Conservation (phyloP, 2,113 vertebrate species). For the Mormyrus iriodes region DNA sequence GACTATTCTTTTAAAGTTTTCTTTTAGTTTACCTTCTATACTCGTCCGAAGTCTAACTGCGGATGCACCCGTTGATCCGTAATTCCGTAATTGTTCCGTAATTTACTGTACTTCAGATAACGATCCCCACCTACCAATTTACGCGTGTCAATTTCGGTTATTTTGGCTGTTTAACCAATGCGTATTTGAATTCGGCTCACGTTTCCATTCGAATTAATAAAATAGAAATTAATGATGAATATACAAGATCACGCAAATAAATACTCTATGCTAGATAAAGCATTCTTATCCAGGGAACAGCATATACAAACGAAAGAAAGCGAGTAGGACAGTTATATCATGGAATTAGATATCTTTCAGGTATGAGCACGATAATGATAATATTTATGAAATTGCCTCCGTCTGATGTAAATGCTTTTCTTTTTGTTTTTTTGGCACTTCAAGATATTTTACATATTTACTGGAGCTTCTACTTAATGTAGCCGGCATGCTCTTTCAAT, state of each 20-base stretch:
- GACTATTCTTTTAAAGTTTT: neutral
- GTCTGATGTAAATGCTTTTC: neutral
- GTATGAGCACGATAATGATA: neutral
- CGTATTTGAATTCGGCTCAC: neutral
- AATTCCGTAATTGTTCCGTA: neutral
- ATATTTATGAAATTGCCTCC: neutral
- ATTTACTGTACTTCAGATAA: neutral
- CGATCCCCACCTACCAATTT: neutral
- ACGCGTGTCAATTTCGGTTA: neutral
- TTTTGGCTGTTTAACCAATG: neutral
- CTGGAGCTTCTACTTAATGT: slow-evolving; percentile 28
- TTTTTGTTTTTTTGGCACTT: slow-evolving; percentile 25
- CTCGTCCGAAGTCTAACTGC: neutral
- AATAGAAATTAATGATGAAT: neutral
- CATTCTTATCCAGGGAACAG: neutral
- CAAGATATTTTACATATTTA: slow-evolving; percentile 26
- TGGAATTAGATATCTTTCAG: neutral
- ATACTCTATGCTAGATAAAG: neutral
- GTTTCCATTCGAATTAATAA: neutral
- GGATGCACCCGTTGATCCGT: neutral
- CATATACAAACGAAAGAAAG: neutral
- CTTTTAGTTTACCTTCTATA: neutral
- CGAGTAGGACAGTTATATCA: neutral
- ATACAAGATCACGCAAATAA: neutral
- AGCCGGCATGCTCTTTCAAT: slow-evolving; percentile 37